Conservation (phyloP, 2,797 vertebrate species). For the Galagoides demidoff region DNA sequence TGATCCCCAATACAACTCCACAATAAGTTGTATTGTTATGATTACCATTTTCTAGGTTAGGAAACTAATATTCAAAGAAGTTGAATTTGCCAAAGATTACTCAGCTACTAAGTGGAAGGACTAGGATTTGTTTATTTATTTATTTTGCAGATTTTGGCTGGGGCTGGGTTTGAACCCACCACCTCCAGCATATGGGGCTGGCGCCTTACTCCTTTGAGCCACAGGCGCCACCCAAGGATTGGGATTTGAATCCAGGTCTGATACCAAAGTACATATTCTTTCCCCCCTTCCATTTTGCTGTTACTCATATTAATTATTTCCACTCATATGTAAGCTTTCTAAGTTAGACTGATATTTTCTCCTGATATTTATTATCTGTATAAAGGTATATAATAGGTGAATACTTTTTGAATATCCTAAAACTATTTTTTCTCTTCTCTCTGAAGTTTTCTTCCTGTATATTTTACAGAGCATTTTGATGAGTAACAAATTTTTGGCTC, state of each 20-base stretch:
- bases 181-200: too few relatives aligned
- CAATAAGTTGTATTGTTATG: not conserved
- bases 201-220: too few relatives aligned
- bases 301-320: not conserved
- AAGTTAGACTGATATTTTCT: not conserved
- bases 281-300: not conserved
- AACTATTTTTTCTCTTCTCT: not conserved
- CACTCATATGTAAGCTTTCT: not conserved
- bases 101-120: not conserved
- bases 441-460: slow-evolving; percentile 4
- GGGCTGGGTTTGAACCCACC: too few relatives aligned
- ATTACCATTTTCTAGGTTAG: not conserved
- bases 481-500: not conserved
- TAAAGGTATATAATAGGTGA: not conserved
- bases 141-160: too few relatives aligned
- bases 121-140: not conserved
- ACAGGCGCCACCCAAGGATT: not conserved
- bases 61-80: not conserved
- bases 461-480: slow-evolving; percentile 36
- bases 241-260: not conserved
- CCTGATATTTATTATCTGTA: not conserved
- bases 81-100: not conserved
- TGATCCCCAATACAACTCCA: not conserved
- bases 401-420: not conserved
- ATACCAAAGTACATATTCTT: not conserved